phyloP scores from a whole-genome alignment of 2,888 invertebrate genomes.

The Ormyrus thymus region DNA sequence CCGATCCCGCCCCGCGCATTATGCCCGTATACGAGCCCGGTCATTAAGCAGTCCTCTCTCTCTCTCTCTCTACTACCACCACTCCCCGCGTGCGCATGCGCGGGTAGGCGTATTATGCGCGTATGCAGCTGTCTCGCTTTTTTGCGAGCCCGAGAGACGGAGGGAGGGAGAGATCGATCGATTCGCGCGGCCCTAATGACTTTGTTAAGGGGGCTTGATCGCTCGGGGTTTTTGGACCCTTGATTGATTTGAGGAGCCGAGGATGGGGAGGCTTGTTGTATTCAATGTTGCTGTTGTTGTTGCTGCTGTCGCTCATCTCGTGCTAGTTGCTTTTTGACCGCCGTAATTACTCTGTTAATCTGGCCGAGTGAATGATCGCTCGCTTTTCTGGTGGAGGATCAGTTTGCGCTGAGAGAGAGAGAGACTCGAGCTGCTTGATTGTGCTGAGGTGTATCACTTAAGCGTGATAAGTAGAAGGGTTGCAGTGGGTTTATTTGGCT shows the following conservation, averaged over 20 bases:
- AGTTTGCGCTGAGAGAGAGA: not conserved
- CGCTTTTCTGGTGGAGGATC: not conserved
- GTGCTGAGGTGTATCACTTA: too few species aligned
- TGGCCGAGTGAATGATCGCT: not conserved
- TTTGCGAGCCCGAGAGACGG: not conserved
- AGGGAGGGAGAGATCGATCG: constrained; percentile 40
- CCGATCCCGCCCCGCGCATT: constrained; percentile 69
- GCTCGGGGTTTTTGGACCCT: constrained; percentile 12
- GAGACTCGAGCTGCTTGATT: not conserved
- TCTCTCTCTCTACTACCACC: not conserved
- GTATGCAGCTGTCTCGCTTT: constrained; percentile 15
- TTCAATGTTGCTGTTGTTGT: not conserved
- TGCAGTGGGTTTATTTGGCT: too few species aligned
- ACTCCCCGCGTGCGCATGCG: not conserved
- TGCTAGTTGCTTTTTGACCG: not conserved
- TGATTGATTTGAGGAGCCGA: constrained; percentile 39
- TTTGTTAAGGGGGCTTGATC: constrained; percentile 46
- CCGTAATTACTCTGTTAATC: not conserved
- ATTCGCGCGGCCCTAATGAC: constrained; percentile 53
- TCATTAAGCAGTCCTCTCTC: constrained; percentile 64
- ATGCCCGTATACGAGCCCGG: constrained; percentile 63
- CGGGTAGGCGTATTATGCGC: not conserved
- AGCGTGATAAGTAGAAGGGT: too few species aligned
- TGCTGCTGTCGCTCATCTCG: not conserved
- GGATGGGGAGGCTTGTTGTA: not conserved